phyloP scores from a whole-genome alignment of 2,113 vertebrate species.

The Burhinus oedicnemus region DNA sequence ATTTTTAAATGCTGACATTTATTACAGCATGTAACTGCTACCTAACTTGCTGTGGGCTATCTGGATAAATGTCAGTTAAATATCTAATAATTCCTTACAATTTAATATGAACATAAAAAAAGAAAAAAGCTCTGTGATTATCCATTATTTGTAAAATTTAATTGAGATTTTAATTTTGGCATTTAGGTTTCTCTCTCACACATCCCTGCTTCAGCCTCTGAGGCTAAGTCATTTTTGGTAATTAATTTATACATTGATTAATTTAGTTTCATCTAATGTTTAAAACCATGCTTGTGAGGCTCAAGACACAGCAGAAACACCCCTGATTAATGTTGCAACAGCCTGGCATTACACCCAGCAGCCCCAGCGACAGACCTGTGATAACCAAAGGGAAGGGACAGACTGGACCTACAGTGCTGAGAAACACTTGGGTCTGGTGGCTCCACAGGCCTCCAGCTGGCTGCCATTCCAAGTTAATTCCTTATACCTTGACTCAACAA shows the following conservation, averaged over 20 bases:
- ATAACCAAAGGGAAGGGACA: neutral
- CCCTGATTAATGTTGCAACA: neutral
- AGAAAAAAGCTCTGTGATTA: conserved; percentile 54
- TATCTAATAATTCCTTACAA: conserved; percentile 70
- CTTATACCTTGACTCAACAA: neutral
- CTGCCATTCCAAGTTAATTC: neutral
- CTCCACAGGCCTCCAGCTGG: neutral
- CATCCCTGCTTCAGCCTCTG: conserved; percentile 6
- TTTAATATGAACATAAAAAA: conserved; percentile 57
- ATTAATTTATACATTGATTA: conserved; percentile 68
- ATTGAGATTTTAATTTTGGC: conserved; percentile 60
- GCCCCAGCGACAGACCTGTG: rapidly evolving
- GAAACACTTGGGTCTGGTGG: neutral
- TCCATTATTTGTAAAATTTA: conserved; percentile 71
- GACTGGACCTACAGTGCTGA: rapidly evolving
- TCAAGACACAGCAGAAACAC: neutral
- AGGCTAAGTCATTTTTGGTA: conserved; percentile 38
- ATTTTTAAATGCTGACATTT: conserved; percentile 77
- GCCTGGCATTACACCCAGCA: neutral
- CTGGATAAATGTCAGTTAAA: conserved; percentile 76
- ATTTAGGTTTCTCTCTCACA: neutral
- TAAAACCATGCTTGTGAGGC: neutral
- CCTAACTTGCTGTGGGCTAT: conserved; percentile 73
- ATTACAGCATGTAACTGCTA: conserved; percentile 71
- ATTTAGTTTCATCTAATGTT: conserved; percentile 49